Conservation (phyloP, 2,888 invertebrate species). For the Gymnocheta viridis region DNA sequence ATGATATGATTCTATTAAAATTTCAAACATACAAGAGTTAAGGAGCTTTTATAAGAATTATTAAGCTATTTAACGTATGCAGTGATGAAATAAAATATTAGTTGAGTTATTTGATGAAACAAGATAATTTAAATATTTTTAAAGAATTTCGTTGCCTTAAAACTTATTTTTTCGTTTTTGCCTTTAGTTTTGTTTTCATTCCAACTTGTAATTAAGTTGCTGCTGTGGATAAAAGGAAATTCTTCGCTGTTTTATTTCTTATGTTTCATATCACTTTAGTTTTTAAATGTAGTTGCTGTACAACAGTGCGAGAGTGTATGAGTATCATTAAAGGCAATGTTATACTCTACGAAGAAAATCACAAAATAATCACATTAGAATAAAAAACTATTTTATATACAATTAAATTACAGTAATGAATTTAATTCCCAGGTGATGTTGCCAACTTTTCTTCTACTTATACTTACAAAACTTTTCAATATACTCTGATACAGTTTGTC, state of each 20-base stretch:
- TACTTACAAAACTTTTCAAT: neutral
- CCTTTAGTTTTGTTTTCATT: neutral
- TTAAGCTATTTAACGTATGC: neutral
- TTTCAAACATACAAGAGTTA: neutral
- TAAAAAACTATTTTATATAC: conserved; percentile 63
- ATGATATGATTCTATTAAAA: neutral
- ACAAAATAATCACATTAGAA: conserved; percentile 63
- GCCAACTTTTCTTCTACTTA: conserved; percentile 24
- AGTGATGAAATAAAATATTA: neutral
- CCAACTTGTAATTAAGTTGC: conserved; percentile 15
- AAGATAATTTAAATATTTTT: neutral
- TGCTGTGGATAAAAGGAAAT: neutral
- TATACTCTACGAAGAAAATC: conserved; percentile 50
- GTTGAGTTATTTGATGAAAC: too few relatives aligned
- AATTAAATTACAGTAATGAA: conserved; percentile 67
- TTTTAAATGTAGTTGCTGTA: conserved; percentile 5
- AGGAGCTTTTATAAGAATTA: neutral
- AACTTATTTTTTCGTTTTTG: neutral
- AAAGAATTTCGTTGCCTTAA: neutral
- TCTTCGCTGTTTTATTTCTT: neutral
- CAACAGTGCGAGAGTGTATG: neutral
- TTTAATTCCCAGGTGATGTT: conserved; percentile 68
- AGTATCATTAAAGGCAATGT: conserved; percentile 49
- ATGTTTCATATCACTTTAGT: neutral
- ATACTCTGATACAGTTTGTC: neutral